These are phyloP conservation scores for Plebejus anna DNA, from an alignment of 2,888 invertebrate species.

Conservation along the genomic window DNA sequence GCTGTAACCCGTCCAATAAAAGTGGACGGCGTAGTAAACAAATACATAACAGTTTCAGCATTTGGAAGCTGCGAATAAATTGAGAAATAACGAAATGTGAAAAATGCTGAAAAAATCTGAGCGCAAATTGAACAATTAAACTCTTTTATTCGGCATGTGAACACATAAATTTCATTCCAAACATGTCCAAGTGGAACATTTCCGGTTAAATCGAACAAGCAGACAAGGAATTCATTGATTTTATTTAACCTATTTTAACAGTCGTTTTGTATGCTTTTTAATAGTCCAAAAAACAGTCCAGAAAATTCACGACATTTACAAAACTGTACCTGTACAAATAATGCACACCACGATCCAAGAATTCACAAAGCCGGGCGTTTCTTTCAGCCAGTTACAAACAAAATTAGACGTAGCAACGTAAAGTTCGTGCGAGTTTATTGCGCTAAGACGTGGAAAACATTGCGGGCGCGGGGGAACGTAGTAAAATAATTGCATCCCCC, in stretches of 20 bases:
- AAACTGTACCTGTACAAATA: background rate
- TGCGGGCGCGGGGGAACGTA: conserved; percentile 19
- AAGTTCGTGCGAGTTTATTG: conserved; percentile 8
- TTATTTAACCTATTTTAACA: background rate
- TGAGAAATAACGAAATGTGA: conserved; percentile 27
- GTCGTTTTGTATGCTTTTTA: background rate
- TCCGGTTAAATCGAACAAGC: conserved; percentile 15
- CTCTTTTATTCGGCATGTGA: conserved; percentile 22
- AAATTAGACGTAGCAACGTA: conserved; percentile 10
- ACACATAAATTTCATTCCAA: conserved; percentile 21
- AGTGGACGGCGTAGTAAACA: conserved; percentile 35
- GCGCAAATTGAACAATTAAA: conserved; percentile 27
- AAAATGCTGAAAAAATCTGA: conserved; percentile 25
- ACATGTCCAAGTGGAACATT: conserved; percentile 16
- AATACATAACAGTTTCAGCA: conserved; percentile 35
- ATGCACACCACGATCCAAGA: background rate
- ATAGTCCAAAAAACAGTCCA: background rate
- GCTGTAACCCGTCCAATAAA: conserved; percentile 35
- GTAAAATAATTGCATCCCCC: conserved; percentile 33
- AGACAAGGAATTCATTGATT: background rate
- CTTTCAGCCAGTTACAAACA: conserved; percentile 12
- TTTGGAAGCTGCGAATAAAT: conserved; percentile 27
- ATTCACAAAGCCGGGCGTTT: background rate
- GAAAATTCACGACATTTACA: background rate
- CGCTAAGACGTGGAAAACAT: conserved; percentile 5